Evolutionary conservation across 1,140 invertebrate species (phyloP), one percentile per base, ranked within the genome.

Genomic region (Aphelenchoides besseyi): DNA sequence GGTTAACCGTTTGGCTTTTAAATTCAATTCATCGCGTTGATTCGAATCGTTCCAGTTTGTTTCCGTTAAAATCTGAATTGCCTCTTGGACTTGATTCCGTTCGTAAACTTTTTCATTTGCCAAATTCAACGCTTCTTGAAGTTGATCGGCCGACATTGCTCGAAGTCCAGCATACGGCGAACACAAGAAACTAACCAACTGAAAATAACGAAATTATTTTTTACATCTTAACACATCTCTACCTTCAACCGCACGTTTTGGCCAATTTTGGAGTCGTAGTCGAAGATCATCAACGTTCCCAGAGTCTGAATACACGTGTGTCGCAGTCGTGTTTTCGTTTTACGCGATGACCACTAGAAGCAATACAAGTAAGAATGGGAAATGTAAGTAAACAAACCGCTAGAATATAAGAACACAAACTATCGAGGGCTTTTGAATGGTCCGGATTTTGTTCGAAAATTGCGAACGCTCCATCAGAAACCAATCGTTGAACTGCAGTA

Each of bases 271-370:
- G 63, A 71, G 8, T 29, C 28, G 1, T 26, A 41, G 23, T 79
- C n/a, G 2, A 76, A 33, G 28, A 80, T 52, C n/a, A 76, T 62
- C 18, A 76, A 36, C 32, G 62, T 68, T 28, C 75, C 75, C 32
- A 76, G 37, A n/a, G 59, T 35, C 29, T 28, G 26, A 23, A 78
- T 41, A 18, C 55, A 61, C 28, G 62, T 41, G 26, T 52, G 54
- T 30, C 77, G 79, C 9, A 76, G 28, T 29, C 77, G 74, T 1
- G 77, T 61, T 26, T 53, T 74, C 29, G 71, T 54, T 61, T 75
- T 74, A 2, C 3, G 33, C 26, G 32, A 18, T 9, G 68, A 33
- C 18, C 68, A 23, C 74, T 75, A 33, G n/a, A 74, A 66, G 29
- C 32, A 26, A 35, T 76, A 29, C 16, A 73, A 57, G 9, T 48